phyloP scores from a whole-genome alignment of 1,140 invertebrate species.

The Hydropsyche tenuis region DNA sequence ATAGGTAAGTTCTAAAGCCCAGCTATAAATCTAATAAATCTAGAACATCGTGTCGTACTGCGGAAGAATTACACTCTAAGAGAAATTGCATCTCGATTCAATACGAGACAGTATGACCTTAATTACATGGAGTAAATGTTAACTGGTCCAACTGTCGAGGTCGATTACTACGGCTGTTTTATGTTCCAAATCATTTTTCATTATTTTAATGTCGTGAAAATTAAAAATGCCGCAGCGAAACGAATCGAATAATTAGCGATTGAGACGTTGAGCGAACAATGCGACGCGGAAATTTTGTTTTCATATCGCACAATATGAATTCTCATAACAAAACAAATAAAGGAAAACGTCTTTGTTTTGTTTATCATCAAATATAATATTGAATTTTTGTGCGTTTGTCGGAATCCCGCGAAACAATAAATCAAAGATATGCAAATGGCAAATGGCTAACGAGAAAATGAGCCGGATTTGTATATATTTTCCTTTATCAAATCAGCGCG shows the following conservation, averaged over 20 bases:
- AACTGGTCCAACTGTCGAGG: conserved; percentile 25
- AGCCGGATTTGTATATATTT: no score
- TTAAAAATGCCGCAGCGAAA: no score
- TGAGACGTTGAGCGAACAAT: no score
- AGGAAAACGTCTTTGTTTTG: neutral
- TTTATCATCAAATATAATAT: neutral
- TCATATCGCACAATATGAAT: neutral
- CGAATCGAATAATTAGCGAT: no score
- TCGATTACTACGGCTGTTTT: neutral
- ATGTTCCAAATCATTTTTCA: neutral
- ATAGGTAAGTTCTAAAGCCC: conserved; percentile 72
- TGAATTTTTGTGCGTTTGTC: neutral
- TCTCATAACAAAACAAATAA: conserved; percentile 2
- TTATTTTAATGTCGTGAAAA: neutral
- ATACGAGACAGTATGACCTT: conserved; percentile 21
- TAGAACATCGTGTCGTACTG: neutral
- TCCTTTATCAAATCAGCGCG: no score
- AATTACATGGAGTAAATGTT: conserved; percentile 32
- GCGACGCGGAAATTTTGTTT: no score
- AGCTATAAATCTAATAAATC: conserved; percentile 24
- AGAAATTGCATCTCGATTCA: conserved; percentile 26
- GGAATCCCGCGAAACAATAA: no score
- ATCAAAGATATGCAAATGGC: no score
- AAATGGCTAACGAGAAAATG: no score
- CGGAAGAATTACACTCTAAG: conserved; percentile 15